Conservation (phyloP, 2,888 invertebrate genomes). For the Drosophila birchii region DNA sequence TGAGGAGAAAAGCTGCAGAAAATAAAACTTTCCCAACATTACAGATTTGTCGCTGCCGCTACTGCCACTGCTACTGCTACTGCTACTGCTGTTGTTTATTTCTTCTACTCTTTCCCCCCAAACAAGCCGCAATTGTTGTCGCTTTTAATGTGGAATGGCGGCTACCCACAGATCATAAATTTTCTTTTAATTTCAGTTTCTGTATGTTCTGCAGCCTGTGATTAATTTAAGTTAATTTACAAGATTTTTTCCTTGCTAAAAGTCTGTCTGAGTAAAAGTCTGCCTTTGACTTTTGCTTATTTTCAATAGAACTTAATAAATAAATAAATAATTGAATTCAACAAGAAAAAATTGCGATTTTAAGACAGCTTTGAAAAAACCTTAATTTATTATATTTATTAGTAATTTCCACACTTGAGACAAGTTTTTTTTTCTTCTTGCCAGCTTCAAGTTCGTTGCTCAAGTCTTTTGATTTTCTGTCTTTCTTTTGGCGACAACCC, state of each 20-base stretch:
- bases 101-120: neutral
- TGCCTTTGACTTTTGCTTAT: neutral
- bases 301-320: neutral
- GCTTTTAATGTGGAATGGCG: constrained; percentile 35
- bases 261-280: constrained; percentile 19
- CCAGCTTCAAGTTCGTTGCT: neutral
- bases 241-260: constrained; percentile 24
- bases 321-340: neutral
- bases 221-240: constrained; percentile 39
- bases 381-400: too few species aligned
- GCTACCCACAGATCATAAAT: constrained; percentile 56
- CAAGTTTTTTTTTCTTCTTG: too few species aligned
- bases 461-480: constrained; percentile 7
- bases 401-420: too few species aligned
- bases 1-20: constrained; percentile 28
- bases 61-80: neutral
- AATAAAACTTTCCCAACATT: constrained; percentile 53
- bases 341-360: neutral
- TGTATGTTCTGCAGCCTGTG: constrained; percentile 24
- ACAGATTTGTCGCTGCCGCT: constrained; percentile 28
- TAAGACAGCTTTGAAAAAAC: too few species aligned
- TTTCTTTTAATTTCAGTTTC: constrained; percentile 65
- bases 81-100: neutral
- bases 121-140: constrained; percentile 36
- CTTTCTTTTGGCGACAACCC: neutral